Base-by-base conservation (phyloP, 2,888 invertebrate species). In the Drosophila lacicola region DNA sequence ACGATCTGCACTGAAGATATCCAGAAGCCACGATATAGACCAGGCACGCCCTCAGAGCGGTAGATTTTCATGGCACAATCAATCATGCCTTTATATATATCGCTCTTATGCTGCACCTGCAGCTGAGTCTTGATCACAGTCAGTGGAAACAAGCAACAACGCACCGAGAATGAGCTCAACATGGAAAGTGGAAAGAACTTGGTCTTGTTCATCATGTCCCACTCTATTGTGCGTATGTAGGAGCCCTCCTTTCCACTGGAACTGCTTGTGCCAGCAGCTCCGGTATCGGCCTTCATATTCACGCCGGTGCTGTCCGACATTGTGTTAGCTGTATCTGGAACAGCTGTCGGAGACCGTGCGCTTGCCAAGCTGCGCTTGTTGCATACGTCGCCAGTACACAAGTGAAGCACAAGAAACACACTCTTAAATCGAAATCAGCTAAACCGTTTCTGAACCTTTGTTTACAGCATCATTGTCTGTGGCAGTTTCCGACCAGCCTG, bases 121-220 rank as follows among this genome's bases (percentile, higher is more conserved):
- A 99, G 94, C 84, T 98, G 95, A 0, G 99, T 99, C 92, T 98
- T 98, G 62, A 99, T 96, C 54, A 99, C 94, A 1, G 98, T 98
- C 70, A 99, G 93, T 0, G 99, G 99, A 92, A 99, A 99, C 0
- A 99, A 94, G 36, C 96, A 94, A 91, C 95, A 95, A 68, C 96
- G 93, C 45, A 93, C 92, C 29, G 92, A 92, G 75, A 93, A 93
- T 13, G 93, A 93, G 90, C 98, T 98, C 13, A 97, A 93, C 93
- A 98, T 96, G 63, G 98, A 98, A 62, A 99, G 93, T 0, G 98
- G 98, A 90, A 97, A 97, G 91, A 98, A 99, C 91, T 98, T 98
- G 49, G 94, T 94, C 90, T 98, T 98, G 92, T 99, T 97, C 98
- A 99, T 97, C 99, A 99, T 99, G 79, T 98, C 95, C 97, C 98